A percentile compares a stretch with the other conserved stretches of the same genome.
phyloP scores from a whole-genome alignment of 2,113 vertebrate species.

The Menura novaehollandiae region DNA sequence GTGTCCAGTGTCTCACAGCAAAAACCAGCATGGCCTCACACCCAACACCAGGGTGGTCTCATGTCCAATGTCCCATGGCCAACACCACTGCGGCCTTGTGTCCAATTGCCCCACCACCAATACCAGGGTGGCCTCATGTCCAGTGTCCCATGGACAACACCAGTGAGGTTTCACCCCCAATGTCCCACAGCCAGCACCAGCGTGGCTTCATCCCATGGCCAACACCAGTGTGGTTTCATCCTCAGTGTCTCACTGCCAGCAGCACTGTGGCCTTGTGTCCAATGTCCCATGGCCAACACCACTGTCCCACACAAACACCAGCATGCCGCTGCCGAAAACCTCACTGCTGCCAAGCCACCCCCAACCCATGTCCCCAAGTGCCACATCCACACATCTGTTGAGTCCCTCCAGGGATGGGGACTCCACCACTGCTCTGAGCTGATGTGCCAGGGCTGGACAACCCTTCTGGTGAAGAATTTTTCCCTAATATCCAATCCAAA shows the following conservation, averaged over 20 bases:
- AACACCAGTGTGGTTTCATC: not conserved
- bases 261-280: rapidly evolving
- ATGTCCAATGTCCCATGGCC: rapidly evolving
- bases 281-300: rapidly evolving
- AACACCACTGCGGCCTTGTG: not conserved
- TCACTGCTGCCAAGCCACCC: not conserved
- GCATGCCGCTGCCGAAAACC: too few species aligned
- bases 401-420: not conserved
- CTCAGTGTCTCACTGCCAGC: too few species aligned
- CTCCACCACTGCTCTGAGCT: not conserved
- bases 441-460: not conserved
- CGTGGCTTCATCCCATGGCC: too few species aligned
- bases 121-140: too few species aligned
- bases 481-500: not conserved
- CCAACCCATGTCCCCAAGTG: too few species aligned
- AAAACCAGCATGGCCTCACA: not conserved
- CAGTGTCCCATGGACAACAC: not conserved
- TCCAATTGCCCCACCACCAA: too few species aligned
- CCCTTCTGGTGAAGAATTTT: not conserved
- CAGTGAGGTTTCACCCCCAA: not conserved
- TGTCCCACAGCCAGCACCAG: rapidly evolving
- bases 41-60: too few species aligned
- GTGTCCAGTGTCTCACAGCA: rapidly evolving
- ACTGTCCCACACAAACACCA: too few species aligned
- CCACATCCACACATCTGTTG: not conserved